A percentile compares a stretch with the other conserved stretches of the same genome.
Conservation (phyloP, 2,113 vertebrate species). For the Heteronetta atricapilla region DNA sequence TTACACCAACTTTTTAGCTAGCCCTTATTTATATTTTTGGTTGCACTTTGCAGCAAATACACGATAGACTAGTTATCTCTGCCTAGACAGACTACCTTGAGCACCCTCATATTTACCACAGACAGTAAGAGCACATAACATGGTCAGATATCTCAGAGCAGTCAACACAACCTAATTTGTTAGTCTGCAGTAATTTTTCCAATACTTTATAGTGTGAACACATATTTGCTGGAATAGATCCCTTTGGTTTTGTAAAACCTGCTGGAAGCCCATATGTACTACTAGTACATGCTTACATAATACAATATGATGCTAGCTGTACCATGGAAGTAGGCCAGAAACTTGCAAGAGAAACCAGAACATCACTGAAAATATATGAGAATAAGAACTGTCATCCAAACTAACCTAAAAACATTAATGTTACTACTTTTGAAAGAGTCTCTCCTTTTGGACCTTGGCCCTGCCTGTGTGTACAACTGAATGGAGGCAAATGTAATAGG, state of each 20-base stretch:
- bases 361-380: background rate
- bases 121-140: background rate
- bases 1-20: background rate
- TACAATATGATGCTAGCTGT: background rate
- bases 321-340: background rate
- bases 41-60: background rate
- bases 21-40: background rate
- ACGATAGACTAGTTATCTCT: background rate
- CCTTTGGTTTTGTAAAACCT: background rate
- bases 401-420: constrained; percentile 7
- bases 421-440: constrained; percentile 48
- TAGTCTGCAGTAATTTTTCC: background rate
- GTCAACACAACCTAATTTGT: background rate
- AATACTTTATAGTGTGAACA: background rate
- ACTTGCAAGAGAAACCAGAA: background rate
- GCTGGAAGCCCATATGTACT: background rate
- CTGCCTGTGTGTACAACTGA: constrained; percentile 47
- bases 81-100: background rate
- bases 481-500: constrained; percentile 56
- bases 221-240: background rate
- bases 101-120: background rate
- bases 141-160: background rate
- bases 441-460: constrained; percentile 60
- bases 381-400: constrained; percentile 8
- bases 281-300: background rate